phyloP scores from a whole-genome alignment of 2,888 invertebrate genomes.

The Schizaphis graminum region DNA sequence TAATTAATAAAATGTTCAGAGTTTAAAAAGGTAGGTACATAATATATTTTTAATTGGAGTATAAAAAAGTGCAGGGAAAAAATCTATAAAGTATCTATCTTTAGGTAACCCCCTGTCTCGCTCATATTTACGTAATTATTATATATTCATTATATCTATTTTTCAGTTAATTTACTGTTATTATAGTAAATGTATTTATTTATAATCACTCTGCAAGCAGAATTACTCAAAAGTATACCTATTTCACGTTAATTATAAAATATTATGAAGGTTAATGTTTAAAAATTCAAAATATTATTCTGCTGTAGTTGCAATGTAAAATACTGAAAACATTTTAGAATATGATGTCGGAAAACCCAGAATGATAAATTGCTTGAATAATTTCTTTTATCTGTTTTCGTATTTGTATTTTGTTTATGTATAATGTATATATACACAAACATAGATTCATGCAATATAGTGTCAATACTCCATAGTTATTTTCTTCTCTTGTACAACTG shows the following conservation, averaged over 20 bases:
- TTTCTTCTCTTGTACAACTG: constrained; percentile 21
- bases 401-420: not conserved
- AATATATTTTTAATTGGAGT: not conserved
- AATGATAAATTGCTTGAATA: constrained; percentile 22
- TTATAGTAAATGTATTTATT: not conserved
- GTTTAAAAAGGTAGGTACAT: not conserved
- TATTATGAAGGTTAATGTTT: not conserved
- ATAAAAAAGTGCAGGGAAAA: not conserved
- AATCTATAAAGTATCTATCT: not conserved
- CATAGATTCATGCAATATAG: not conserved
- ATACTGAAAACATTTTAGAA: not conserved
- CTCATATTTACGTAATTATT: not conserved
- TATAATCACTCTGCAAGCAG: not conserved
- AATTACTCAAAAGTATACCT: no score
- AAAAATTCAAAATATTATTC: not conserved
- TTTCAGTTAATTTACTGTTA: not conserved
- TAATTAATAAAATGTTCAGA: not conserved
- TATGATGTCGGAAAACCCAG: not conserved
- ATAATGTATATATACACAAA: not conserved
- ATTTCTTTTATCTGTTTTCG: constrained; percentile 20
- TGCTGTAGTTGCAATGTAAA: not conserved
- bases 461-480: constrained; percentile 23
- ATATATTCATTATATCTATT: not conserved
- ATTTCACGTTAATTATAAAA: not conserved
- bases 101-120: not conserved